phyloP scores from a whole-genome alignment of 2,113 vertebrate genomes.

The Cynopterus brachyotis region DNA sequence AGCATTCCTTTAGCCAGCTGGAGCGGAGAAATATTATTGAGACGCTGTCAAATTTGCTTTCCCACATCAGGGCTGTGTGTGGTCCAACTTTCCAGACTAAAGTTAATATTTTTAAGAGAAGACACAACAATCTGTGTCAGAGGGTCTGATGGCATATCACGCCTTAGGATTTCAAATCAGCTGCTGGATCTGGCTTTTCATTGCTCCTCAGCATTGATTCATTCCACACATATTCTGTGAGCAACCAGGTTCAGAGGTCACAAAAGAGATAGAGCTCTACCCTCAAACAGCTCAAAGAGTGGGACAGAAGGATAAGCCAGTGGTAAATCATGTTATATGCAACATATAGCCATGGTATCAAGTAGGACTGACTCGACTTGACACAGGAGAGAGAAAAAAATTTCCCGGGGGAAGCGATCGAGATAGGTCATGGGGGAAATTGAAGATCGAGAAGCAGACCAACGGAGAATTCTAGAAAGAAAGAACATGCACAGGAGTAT shows the following conservation, averaged over 20 bases:
- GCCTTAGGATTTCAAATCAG: neutral
- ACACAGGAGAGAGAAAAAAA: neutral
- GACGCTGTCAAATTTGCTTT: neutral
- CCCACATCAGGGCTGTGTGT: neutral
- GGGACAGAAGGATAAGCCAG: too few relatives aligned
- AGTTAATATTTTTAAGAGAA: slow-evolving; percentile 23
- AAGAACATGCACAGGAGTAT: accelerated
- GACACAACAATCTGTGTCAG: neutral
- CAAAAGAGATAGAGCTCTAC: neutral
- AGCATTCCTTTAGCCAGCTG: neutral
- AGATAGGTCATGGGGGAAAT: accelerated
- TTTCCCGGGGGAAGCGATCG: neutral
- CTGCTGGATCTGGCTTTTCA: neutral
- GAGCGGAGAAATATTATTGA: neutral
- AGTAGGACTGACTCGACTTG: neutral
- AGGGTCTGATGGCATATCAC: neutral
- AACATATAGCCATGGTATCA: neutral
- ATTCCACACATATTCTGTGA: neutral
- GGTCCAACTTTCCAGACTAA: neutral
- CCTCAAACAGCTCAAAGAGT: neutral
- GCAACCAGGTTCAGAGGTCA: neutral
- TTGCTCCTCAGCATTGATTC: neutral
- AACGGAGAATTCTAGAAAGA: neutral
- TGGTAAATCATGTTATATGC: neutral
- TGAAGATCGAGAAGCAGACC: neutral